A percentile compares a stretch with the other conserved stretches of the same genome.
phyloP scores from a whole-genome alignment of 2,113 vertebrate genomes.

The Sorex araneus region DNA sequence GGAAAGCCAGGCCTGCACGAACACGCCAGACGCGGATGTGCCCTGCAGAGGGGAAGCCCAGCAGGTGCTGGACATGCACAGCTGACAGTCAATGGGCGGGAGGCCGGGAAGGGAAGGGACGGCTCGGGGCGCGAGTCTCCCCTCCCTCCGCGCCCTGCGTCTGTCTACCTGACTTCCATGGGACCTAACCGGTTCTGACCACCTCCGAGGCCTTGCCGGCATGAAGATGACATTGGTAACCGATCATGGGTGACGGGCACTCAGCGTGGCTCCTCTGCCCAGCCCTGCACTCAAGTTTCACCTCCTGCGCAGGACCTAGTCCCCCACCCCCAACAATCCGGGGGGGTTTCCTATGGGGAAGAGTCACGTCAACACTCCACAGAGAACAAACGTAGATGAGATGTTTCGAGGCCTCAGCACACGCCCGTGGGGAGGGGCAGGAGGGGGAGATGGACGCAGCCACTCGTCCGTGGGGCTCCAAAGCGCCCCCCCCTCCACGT shows the following conservation, averaged over 20 bases:
- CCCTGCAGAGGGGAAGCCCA: not conserved
- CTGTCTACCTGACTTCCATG: slow-evolving; percentile 8
- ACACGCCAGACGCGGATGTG: not conserved
- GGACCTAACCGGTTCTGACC: not conserved
- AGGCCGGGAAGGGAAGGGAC: not conserved
- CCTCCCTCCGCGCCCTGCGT: not conserved
- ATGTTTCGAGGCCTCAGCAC: not conserved
- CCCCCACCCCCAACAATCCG: not conserved
- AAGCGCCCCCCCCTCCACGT: not conserved
- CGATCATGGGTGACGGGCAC: not conserved
- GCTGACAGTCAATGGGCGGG: not conserved
- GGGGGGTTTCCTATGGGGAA: not conserved
- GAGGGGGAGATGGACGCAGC: not conserved
- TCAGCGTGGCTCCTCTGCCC: not conserved
- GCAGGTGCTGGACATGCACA: not conserved
- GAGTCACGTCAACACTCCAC: not conserved
- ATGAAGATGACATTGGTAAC: not conserved
- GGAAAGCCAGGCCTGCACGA: not conserved
- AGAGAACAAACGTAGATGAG: not conserved
- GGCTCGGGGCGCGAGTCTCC: not conserved
- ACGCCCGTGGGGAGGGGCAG: not conserved
- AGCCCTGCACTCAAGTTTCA: not conserved
- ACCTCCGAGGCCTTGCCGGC: not conserved
- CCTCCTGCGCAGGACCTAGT: not conserved
- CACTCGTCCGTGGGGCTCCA: not conserved